Conservation (phyloP, 2,888 invertebrate species). For the Pandemis heparana region DNA sequence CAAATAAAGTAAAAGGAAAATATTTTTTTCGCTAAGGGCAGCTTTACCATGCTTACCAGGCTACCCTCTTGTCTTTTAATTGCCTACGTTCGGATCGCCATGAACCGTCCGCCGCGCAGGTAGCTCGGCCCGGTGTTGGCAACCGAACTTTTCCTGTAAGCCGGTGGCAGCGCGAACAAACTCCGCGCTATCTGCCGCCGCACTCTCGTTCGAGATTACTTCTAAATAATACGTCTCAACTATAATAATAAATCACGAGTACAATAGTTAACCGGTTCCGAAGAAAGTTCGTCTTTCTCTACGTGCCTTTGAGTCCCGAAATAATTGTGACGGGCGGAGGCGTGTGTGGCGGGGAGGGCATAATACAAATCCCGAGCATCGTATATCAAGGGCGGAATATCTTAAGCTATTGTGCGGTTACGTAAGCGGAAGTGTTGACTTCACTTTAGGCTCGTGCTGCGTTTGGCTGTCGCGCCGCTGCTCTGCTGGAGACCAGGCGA, state of each 20-base stretch:
- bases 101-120: neutral
- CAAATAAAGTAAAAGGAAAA: no score
- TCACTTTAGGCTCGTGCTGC: conserved; percentile 34
- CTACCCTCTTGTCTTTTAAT: no score
- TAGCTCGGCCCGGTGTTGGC: neutral
- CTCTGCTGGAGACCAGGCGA: neutral
- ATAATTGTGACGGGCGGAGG: conserved; percentile 40
- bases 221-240: conserved; percentile 39
- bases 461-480: conserved; percentile 4
- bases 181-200: conserved; percentile 19
- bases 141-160: neutral
- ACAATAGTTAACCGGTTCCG: conserved; percentile 41
- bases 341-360: conserved; percentile 40
- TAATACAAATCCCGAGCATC: conserved; percentile 50
- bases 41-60: no score
- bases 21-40: no score
- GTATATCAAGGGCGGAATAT: conserved; percentile 56
- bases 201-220: conserved; percentile 29
- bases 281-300: conserved; percentile 43
- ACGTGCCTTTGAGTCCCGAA: conserved; percentile 38
- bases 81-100: neutral
- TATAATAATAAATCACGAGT: conserved; percentile 39
- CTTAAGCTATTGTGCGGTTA: conserved; percentile 55
- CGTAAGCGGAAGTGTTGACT: conserved; percentile 46
- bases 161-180: neutral